These are phyloP conservation scores for Nemoura dubitans DNA, from an alignment of 2,888 invertebrate genomes.

Conservation along the genomic window DNA sequence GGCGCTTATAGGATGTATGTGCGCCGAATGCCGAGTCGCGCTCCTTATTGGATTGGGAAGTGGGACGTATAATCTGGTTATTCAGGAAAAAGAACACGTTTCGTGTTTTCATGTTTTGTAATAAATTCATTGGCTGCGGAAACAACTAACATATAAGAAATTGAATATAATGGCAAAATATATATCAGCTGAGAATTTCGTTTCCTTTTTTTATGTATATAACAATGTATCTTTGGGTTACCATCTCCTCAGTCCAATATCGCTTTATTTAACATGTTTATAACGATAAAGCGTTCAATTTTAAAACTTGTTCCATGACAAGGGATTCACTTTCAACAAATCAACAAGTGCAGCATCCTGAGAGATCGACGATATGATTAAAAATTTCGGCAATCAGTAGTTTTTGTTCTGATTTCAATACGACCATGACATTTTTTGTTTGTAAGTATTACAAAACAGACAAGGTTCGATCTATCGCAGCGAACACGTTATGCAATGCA, in stretches of 20 bases:
- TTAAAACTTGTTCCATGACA: neutral
- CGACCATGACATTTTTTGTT: neutral
- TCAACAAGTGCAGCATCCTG: neutral
- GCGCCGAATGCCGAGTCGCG: neutral
- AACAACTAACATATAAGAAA: neutral
- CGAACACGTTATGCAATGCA: neutral
- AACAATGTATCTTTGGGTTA: neutral
- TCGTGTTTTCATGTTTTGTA: conserved; percentile 5
- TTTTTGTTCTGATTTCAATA: neutral
- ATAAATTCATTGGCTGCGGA: neutral
- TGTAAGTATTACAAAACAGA: neutral
- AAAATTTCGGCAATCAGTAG: neutral
- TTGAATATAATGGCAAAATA: neutral
- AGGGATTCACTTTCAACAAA: neutral
- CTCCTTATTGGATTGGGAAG: neutral
- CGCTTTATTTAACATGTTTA: neutral
- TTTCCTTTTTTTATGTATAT: neutral
- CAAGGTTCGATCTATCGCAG: neutral
- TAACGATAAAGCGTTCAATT: neutral
- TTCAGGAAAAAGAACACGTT: neutral
- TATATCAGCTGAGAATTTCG: neutral
- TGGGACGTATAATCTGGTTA: neutral
- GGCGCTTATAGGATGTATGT: neutral
- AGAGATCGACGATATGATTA: neutral
- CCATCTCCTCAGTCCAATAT: neutral